phyloP scores from a whole-genome alignment of 2,797 vertebrate species.

The Sebastes jordani region DNA sequence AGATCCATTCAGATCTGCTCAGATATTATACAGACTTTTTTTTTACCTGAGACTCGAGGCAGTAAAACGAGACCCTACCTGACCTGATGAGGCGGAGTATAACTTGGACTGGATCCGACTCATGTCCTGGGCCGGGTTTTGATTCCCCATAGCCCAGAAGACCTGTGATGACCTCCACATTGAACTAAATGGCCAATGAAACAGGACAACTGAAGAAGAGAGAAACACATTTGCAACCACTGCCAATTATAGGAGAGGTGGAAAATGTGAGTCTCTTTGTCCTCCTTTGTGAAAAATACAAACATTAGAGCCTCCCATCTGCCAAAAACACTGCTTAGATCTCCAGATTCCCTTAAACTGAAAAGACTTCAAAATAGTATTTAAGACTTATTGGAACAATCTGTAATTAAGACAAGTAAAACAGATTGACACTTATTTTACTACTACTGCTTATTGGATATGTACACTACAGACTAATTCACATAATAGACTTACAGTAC shows the following conservation, averaged over 20 bases:
- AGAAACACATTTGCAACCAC: not conserved
- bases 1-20: not conserved
- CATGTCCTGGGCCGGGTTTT: not conserved
- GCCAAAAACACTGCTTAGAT: not conserved
- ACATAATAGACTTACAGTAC: not conserved
- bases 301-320: not conserved
- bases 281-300: not conserved
- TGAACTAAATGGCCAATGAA: not conserved
- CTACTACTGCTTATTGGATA: not conserved
- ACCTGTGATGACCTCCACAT: not conserved
- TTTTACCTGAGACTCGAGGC: not conserved
- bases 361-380: not conserved
- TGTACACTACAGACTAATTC: not conserved
- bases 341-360: not conserved
- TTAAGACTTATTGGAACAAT: not conserved
- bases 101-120: not conserved
- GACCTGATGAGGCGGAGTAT: not conserved
- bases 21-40: not conserved
- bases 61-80: not conserved
- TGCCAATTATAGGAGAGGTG: not conserved
- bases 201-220: not conserved
- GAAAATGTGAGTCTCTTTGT: constrained; percentile 1
- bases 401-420: not conserved
- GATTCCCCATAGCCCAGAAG: not conserved
- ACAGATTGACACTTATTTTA: not conserved